These are phyloP conservation scores for Papilio elwesi DNA, from an alignment of 2,888 invertebrate genomes.

Conservation along the genomic window DNA sequence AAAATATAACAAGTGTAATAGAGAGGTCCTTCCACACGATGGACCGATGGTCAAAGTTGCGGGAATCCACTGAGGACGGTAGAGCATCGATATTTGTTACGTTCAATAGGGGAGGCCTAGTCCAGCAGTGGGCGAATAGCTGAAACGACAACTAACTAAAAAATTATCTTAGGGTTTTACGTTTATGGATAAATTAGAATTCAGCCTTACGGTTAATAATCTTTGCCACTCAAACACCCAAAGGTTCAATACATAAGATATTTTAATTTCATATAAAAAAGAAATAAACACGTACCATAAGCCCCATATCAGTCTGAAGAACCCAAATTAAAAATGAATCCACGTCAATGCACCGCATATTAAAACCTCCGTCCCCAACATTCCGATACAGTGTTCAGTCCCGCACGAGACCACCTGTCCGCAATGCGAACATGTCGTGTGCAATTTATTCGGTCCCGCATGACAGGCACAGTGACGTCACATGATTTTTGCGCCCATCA, in stretches of 20 bases:
- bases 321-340: conserved; percentile 36
- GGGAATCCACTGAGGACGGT: too few species aligned
- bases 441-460: conserved; percentile 59
- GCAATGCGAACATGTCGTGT: conserved; percentile 65
- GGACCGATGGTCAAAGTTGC: too few species aligned
- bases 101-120: too few species aligned
- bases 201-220: not conserved
- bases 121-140: too few species aligned
- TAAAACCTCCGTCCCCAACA: conserved; percentile 47
- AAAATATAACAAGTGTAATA: too few species aligned
- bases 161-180: not conserved
- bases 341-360: conserved; percentile 35
- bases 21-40: too few species aligned
- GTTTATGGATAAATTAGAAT: too few species aligned
- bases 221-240: not conserved
- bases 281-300: not conserved
- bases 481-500: conserved; percentile 49
- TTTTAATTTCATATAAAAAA: conserved; percentile 9
- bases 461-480: conserved; percentile 57
- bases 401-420: conserved; percentile 68
- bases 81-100: too few species aligned
- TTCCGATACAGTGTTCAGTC: conserved; percentile 57
- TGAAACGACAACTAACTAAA: not conserved
- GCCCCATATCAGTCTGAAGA: conserved; percentile 18
- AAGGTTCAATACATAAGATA: not conserved